Evolutionary conservation across 2,888 invertebrate species (phyloP).

Genomic region (Brachyopa scutellaris): DNA sequence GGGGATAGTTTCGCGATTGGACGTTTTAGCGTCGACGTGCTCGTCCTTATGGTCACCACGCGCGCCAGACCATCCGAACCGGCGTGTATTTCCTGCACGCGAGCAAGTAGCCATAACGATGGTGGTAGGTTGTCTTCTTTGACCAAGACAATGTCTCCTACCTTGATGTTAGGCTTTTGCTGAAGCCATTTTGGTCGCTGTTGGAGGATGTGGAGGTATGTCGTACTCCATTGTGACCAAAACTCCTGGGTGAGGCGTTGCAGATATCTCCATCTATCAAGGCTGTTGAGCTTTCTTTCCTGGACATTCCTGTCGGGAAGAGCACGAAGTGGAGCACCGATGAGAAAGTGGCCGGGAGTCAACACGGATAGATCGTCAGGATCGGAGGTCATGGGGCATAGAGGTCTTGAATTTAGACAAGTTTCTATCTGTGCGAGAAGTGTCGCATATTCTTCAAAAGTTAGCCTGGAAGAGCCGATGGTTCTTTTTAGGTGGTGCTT

Average conservation of each 20-base stretch:
- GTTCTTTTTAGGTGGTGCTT: no score
- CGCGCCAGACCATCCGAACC: neutral
- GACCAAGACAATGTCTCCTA: neutral
- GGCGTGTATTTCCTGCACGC: neutral
- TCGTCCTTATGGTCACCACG: neutral
- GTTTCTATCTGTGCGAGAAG: neutral
- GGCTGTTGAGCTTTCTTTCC: neutral
- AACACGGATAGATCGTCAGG: slow-evolving; percentile 6
- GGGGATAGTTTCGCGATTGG: neutral
- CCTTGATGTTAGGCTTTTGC: slow-evolving; percentile 4
- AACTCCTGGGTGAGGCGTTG: slow-evolving; percentile 39
- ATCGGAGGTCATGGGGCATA: slow-evolving; percentile 3
- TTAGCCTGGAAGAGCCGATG: no score
- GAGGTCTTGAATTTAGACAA: neutral
- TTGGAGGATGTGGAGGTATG: slow-evolving; percentile 37
- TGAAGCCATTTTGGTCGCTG: slow-evolving; percentile 46
- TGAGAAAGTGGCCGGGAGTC: neutral
- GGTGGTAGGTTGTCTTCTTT: no score
- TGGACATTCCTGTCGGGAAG: neutral
- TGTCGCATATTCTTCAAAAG: no score
- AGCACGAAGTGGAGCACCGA: neutral
- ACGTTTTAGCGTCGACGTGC: neutral
- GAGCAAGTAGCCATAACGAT: no score
- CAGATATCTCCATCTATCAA: neutral
- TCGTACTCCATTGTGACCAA: slow-evolving; percentile 39